Evolutionary conservation across 2,113 vertebrate species (phyloP).

Genomic region (Spizaetus ornatus): DNA sequence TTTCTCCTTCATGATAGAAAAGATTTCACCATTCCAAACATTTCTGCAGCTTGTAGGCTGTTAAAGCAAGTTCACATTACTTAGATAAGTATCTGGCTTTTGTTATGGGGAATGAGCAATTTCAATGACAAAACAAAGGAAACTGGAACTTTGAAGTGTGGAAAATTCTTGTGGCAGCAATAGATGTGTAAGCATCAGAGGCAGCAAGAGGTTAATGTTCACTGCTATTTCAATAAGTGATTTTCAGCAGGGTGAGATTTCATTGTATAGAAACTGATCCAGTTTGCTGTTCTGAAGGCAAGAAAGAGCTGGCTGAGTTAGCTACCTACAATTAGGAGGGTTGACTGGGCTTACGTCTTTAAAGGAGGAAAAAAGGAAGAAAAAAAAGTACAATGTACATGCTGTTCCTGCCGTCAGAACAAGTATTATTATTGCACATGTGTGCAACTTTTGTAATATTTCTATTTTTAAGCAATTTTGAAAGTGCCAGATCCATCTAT

Average conservation of each 20-base stretch:
- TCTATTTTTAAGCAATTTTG: slow-evolving; percentile 54
- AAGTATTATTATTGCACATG: slow-evolving; percentile 39
- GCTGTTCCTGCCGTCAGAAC: not conserved
- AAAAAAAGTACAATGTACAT: not conserved
- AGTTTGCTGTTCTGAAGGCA: not conserved
- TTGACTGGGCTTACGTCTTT: not conserved
- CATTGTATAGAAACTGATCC: not conserved
- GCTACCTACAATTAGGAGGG: not conserved
- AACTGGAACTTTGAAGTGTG: not conserved
- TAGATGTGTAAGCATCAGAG: not conserved
- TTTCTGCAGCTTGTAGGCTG: not conserved
- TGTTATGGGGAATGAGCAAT: not conserved
- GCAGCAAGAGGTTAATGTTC: not conserved
- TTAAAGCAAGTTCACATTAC: not conserved
- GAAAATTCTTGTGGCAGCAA: not conserved
- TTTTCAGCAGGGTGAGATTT: not conserved
- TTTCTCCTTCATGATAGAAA: not conserved
- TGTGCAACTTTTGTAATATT: slow-evolving; percentile 40
- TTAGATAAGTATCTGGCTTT: not conserved
- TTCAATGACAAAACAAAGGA: not conserved
- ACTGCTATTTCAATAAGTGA: not conserved
- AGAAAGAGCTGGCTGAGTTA: not conserved
- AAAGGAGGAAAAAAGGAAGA: not conserved
- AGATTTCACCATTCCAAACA: not conserved
- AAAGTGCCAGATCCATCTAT: slow-evolving; percentile 42